Evolutionary conservation across 2,797 vertebrate species (phyloP).

Genomic region (Echeneis naucrates): DNA sequence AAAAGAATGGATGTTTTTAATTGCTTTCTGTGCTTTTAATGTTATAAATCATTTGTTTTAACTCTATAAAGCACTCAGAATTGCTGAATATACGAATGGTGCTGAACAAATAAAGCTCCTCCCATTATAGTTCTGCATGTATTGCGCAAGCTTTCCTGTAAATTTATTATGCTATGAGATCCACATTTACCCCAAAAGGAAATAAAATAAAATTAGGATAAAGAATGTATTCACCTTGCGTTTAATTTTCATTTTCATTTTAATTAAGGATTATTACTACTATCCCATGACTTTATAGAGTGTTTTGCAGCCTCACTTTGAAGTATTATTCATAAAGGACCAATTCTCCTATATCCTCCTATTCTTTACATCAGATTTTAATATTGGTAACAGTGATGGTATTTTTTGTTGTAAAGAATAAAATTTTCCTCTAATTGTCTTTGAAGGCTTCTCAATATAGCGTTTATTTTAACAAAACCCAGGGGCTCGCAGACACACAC

Average conservation of each 20-base stretch:
- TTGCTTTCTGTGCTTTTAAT: no score
- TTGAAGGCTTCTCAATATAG: conserved; percentile 41
- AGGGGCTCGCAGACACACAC: conserved; percentile 16
- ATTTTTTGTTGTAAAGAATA: conserved; percentile 36
- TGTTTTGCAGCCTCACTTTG: conserved; percentile 32
- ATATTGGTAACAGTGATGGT: conserved; percentile 35
- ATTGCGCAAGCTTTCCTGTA: conserved; percentile 8
- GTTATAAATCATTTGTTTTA: no score
- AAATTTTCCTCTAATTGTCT: conserved; percentile 54
- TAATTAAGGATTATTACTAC: conserved; percentile 48
- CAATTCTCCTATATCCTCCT: conserved; percentile 51
- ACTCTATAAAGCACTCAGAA: no score
- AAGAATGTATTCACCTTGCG: conserved; percentile 26
- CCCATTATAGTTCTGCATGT: background rate
- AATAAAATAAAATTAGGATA: no score
- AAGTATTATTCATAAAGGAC: conserved; percentile 47
- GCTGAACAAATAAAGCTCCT: no score
- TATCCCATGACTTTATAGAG: conserved; percentile 44
- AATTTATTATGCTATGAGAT: background rate
- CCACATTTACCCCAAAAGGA: conserved; percentile 12
- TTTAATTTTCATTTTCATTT: conserved; percentile 37
- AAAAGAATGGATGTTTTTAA: no score
- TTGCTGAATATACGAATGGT: no score
- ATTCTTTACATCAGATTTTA: conserved; percentile 56
- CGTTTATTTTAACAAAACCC: conserved; percentile 60